Evolutionary conservation across 2,888 invertebrate species (phyloP).

Genomic region (Morpho helenor): DNA sequence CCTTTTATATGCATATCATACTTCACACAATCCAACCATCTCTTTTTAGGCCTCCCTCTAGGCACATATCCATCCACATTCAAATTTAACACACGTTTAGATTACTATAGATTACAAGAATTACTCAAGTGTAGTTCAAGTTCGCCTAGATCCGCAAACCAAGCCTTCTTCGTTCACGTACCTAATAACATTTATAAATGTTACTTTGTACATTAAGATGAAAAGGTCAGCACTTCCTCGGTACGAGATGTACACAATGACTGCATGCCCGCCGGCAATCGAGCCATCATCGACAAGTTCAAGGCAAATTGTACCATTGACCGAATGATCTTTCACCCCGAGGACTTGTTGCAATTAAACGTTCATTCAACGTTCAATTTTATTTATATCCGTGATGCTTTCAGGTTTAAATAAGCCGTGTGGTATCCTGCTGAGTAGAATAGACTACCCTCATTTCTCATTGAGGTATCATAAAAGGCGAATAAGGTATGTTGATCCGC

Average conservation of each 20-base stretch:
- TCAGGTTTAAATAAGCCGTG: too few species aligned
- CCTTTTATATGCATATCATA: too few species aligned
- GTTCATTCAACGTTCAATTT: too few species aligned
- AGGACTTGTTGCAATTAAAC: not conserved
- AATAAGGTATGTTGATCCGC: too few species aligned
- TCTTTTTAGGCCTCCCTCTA: too few species aligned
- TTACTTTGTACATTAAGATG: constrained; percentile 1
- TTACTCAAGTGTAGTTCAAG: constrained; percentile 5
- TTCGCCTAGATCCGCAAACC: constrained; percentile 5
- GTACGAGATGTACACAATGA: constrained; percentile 7
- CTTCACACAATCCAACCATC: too few species aligned
- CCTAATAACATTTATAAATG: not conserved
- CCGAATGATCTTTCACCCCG: constrained; percentile 42
- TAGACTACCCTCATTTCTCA: too few species aligned
- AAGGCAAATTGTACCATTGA: constrained; percentile 43
- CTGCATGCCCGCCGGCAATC: constrained; percentile 14
- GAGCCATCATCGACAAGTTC: constrained; percentile 46
- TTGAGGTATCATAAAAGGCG: too few species aligned
- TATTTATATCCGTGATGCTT: too few species aligned
- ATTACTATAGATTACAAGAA: not conserved
- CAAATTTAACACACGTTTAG: too few species aligned
- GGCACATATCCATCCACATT: too few species aligned
- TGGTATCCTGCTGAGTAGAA: too few species aligned
- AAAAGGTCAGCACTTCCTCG: constrained; percentile 23
- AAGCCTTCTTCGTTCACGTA: not conserved